Conservation (phyloP, 2,113 vertebrate genomes). For the Gasterosteus nipponicus region DNA sequence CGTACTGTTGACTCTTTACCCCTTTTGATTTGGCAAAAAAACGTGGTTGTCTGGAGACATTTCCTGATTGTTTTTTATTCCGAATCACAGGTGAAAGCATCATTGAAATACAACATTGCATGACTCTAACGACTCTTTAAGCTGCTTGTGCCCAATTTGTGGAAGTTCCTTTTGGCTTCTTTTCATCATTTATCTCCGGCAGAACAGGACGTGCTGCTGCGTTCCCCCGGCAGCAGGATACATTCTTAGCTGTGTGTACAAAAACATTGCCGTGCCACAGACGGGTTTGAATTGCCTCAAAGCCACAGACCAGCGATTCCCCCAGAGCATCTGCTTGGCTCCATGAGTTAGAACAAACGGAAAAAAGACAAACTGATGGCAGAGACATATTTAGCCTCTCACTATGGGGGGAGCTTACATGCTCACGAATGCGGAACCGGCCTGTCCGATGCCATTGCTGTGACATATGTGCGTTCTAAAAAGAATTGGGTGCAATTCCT, state of each 20-base stretch:
- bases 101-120: slow-evolving; percentile 20
- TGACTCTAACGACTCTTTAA: slow-evolving; percentile 24
- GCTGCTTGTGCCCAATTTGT: slow-evolving; percentile 5
- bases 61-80: slow-evolving; percentile 19
- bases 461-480: slow-evolving; percentile 39
- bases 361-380: slow-evolving; percentile 20
- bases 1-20: slow-evolving; percentile 9
- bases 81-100: slow-evolving; percentile 23
- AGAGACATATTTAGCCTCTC: slow-evolving; percentile 27
- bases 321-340: slow-evolving; percentile 53
- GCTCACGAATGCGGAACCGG: neutral
- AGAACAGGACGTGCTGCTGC: slow-evolving; percentile 50
- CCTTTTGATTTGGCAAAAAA: slow-evolving; percentile 21
- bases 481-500: slow-evolving; percentile 45
- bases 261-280: slow-evolving; percentile 40
- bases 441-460: slow-evolving; percentile 17
- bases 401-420: neutral
- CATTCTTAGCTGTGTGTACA: slow-evolving; percentile 54
- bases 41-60: neutral
- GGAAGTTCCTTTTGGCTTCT: slow-evolving; percentile 27
- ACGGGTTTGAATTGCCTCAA: slow-evolving; percentile 46
- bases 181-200: slow-evolving; percentile 44
- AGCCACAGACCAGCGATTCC: slow-evolving; percentile 23
- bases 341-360: neutral
- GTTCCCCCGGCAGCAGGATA: slow-evolving; percentile 47